These are phyloP conservation scores for Alces alces DNA, from an alignment of 2,113 vertebrate genomes.

Conservation along the genomic window DNA sequence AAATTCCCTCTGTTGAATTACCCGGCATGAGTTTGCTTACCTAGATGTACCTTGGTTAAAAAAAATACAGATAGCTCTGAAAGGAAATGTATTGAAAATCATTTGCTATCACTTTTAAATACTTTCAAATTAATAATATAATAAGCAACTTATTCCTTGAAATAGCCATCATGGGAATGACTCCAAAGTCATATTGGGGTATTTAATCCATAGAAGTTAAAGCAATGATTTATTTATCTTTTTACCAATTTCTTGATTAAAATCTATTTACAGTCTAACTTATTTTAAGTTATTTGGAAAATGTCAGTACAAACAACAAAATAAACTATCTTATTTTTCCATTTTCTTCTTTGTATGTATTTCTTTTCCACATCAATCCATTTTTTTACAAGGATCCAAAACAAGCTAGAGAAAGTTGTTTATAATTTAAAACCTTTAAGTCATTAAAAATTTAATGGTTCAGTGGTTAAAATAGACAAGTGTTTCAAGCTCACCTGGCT, in stretches of 20 bases:
- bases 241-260: background rate
- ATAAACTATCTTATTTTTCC: background rate
- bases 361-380: background rate
- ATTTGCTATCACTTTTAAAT: background rate
- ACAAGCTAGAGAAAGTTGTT: background rate
- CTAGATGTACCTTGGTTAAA: background rate
- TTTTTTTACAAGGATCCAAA: background rate
- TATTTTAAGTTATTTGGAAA: background rate
- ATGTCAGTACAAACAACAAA: background rate
- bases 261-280: background rate
- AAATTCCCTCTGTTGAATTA: background rate
- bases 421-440: constrained; percentile 48
- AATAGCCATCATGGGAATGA: background rate
- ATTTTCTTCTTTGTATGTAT: background rate
- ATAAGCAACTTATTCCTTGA: background rate
- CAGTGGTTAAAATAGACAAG: constrained; percentile 23
- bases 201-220: background rate
- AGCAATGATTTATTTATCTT: background rate
- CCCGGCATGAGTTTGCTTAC: background rate
- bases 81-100: background rate
- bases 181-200: background rate
- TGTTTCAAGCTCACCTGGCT: constrained; percentile 49
- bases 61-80: background rate
- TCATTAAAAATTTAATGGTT: constrained; percentile 54
- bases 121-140: background rate